phyloP scores from a whole-genome alignment of 1,140 invertebrate species.

The Pentalonia nigronervosa region DNA sequence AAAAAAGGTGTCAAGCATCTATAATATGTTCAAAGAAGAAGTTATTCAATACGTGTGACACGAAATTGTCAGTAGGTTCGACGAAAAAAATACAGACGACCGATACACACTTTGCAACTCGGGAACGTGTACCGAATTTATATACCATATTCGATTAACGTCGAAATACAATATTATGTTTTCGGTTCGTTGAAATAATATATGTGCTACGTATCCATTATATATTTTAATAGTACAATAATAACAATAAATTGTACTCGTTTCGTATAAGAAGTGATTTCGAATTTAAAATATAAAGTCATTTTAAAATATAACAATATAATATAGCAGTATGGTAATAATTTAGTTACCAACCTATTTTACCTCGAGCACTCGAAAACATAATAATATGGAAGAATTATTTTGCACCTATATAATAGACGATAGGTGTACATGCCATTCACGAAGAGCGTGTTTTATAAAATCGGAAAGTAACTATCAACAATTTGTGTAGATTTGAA shows the following conservation, averaged over 20 bases:
- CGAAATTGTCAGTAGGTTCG: background rate
- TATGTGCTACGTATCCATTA: background rate
- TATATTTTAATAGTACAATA: background rate
- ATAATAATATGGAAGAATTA: background rate
- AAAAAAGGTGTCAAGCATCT: background rate
- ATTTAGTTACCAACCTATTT: background rate
- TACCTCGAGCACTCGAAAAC: background rate
- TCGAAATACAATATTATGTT: background rate
- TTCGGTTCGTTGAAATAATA: background rate
- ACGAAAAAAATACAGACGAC: background rate
- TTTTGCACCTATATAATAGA: background rate
- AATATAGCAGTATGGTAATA: background rate
- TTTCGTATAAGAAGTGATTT: background rate
- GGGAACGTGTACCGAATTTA: background rate
- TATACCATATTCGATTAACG: background rate
- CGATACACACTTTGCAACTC: background rate
- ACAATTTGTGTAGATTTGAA: background rate
- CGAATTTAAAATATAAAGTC: background rate
- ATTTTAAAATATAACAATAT: background rate
- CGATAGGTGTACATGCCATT: background rate
- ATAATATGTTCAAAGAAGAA: background rate
- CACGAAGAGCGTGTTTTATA: background rate
- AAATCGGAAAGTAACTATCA: background rate
- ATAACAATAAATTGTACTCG: background rate
- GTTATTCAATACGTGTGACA: slow-evolving; percentile 22